Conservation (phyloP, 1,140 invertebrate species). For the Caerostris darwini region DNA sequence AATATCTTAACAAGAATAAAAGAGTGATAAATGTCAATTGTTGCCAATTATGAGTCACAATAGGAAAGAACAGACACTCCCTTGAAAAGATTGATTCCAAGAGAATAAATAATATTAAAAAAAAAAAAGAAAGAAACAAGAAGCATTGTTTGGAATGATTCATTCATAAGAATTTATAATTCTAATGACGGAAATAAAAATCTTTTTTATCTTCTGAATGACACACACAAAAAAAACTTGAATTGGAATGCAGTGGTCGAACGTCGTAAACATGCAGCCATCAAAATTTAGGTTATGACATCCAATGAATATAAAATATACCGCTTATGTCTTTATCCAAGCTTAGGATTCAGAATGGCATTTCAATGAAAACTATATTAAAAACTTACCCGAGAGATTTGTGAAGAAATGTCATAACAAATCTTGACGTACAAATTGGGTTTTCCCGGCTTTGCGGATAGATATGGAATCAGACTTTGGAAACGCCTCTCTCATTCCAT, state of each 20-base stretch:
- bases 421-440: constrained; percentile 11
- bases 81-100: not conserved
- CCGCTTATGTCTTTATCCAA: not conserved
- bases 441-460: not conserved
- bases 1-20: too few species aligned
- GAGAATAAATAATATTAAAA: not conserved
- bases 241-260: not conserved
- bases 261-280: not conserved
- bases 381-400: not conserved
- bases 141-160: not conserved
- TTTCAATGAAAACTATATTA: not conserved
- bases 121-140: not conserved
- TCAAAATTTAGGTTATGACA: not conserved
- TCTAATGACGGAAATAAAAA: not conserved
- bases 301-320: constrained; percentile 6
- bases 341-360: not conserved
- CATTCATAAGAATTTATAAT: not conserved
- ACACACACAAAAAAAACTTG: not conserved
- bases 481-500: not conserved
- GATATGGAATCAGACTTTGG: constrained; percentile 3
- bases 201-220: not conserved
- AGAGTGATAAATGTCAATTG: too few species aligned
- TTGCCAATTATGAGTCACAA: too few species aligned
- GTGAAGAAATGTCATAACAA: constrained; percentile 19
- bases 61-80: not conserved